Conservation (phyloP, 2,888 invertebrate species). For the Hyles lineata region DNA sequence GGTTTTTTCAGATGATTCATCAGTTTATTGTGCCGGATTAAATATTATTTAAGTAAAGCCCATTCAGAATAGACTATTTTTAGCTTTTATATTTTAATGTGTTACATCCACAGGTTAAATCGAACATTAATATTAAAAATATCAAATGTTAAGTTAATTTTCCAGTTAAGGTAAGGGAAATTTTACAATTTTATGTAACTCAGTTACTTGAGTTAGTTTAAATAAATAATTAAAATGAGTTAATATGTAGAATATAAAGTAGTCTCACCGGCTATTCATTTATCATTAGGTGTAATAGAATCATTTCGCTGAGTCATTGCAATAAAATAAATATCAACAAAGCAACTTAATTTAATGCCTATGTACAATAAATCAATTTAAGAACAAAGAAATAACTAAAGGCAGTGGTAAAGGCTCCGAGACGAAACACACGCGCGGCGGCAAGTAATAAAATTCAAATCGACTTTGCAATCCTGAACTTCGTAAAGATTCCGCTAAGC, state of each 20-base stretch:
- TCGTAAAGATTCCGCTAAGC: constrained; percentile 36
- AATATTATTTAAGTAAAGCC: background rate
- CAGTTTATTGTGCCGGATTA: constrained; percentile 42
- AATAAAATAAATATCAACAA: background rate
- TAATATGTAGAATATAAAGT: no score
- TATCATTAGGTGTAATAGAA: no score
- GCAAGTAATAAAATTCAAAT: constrained; percentile 51
- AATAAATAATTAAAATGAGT: no score
- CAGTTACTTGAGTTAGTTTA: no score
- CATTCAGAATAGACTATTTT: background rate
- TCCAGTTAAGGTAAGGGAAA: no score
- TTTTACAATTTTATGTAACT: no score
- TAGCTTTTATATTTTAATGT: no score
- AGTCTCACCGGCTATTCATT: no score
- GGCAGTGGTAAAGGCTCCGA: constrained; percentile 2
- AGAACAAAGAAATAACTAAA: constrained; percentile 19
- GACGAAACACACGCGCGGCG: constrained; percentile 35
- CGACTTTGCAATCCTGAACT: constrained; percentile 55
- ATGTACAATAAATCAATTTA: background rate
- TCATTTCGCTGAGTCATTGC: background rate
- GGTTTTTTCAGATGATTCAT: constrained; percentile 45
- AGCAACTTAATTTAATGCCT: no score
- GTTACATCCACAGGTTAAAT: no score
- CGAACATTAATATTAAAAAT: no score
- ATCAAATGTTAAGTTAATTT: no score